Conservation (phyloP, 2,888 invertebrate genomes). For the Strigamia transsilvanica region DNA sequence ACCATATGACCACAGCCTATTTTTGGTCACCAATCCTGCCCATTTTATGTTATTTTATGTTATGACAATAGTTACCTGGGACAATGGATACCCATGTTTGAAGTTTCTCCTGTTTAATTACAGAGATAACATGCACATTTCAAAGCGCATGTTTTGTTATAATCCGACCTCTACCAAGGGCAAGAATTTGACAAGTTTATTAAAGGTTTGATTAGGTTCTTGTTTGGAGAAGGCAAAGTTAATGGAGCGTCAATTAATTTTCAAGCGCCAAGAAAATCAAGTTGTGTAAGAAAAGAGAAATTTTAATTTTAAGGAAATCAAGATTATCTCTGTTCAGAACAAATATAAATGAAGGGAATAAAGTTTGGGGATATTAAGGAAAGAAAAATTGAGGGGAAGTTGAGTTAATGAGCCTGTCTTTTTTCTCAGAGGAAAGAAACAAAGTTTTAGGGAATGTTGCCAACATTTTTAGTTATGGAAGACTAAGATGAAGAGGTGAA, state of each 20-base stretch:
- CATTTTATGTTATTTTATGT: too few species aligned
- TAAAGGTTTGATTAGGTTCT: not conserved
- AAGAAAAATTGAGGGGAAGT: conserved; percentile 5
- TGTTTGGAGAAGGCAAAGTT: not conserved
- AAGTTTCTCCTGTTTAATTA: too few species aligned
- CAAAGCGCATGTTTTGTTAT: too few species aligned
- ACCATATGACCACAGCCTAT: too few species aligned
- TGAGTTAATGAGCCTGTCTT: conserved; percentile 23
- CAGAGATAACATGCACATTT: too few species aligned
- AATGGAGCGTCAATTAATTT: conserved; percentile 18
- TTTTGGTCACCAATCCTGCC: too few species aligned
- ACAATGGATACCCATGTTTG: too few species aligned
- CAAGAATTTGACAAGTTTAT: too few species aligned
- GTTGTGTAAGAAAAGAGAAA: not conserved
- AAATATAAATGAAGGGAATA: too few species aligned
- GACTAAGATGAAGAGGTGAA: not conserved
- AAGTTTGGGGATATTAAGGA: not conserved
- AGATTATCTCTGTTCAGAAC: too few species aligned
- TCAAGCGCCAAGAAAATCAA: conserved; percentile 26
- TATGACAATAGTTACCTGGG: too few species aligned
- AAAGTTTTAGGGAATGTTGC: conserved; percentile 35
- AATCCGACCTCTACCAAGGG: too few species aligned
- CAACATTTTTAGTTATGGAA: conserved; percentile 9
- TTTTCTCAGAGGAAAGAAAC: not conserved
- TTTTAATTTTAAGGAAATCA: conserved; percentile 29